Evolutionary conservation across 2,113 vertebrate species (phyloP), one percentile per base, ranked within the genome.

Genomic region (Alethe castanea): DNA sequence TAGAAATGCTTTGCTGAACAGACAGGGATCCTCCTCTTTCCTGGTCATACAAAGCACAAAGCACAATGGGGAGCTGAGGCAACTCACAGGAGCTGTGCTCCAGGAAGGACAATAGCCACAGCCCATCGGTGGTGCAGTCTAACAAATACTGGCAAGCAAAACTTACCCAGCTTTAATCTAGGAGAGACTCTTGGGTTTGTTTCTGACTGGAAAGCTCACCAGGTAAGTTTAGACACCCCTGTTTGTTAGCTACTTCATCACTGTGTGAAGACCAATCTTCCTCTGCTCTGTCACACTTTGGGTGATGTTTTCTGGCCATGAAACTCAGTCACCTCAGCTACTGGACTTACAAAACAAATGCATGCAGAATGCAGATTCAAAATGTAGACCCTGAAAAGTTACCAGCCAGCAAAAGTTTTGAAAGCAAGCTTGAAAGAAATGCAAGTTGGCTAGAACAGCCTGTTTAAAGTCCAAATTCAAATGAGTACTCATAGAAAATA

Each of bases 401-500:
- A 60, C 48, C 69, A 88, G 36, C 23, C 64, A 88, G 40, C 14
- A 86, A 70, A 67, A 64, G 66, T 48, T 70, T 36, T 83, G 64
- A 94, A 85, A 66, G 52, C 35, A 65, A 88, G 53, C 81, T 87
- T 87, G 74, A 91, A 91, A 94, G 57, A 70, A 64, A 47, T 45
- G 71, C 20, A 54, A 66, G 64, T 56, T 92, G 73, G 65, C 60
- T 64, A 71, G 64, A 86, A 52, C 15, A 81, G 61, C 18, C 56
- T 53, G 18, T 88, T 90, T 88, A 95, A 96, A 92, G 84, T 91
- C 82, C 84, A 95, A 71, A 84, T 84, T 92, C 67, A 92, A 95
- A 92, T 84, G 88, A 93, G 69, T 91, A 94, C 53, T 84, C 86
- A 33, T 28, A 92, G 52, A 95, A 95, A 96, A 94, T 96, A 96